phyloP scores from a whole-genome alignment of 2,888 invertebrate species.

The Arctia plantaginis region DNA sequence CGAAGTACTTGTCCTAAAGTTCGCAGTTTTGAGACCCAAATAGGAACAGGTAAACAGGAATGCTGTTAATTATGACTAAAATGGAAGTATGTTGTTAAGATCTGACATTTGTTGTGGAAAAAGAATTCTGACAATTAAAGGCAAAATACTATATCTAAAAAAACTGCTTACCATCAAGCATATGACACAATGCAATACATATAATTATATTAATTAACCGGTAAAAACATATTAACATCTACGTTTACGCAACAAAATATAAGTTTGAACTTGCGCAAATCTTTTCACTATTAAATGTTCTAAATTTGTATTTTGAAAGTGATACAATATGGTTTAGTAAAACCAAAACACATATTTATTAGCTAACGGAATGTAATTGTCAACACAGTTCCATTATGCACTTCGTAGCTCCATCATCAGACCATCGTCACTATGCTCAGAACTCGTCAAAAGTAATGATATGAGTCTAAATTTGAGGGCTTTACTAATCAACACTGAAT shows the following conservation, averaged over 20 bases:
- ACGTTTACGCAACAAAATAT: background rate
- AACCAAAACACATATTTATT: background rate
- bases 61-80: too few species aligned
- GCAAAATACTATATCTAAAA: too few species aligned
- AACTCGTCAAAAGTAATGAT: background rate
- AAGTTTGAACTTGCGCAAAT: background rate
- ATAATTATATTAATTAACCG: background rate
- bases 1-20: background rate
- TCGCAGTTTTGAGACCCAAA: background rate
- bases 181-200: background rate
- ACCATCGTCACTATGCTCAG: background rate
- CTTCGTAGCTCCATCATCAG: too few species aligned
- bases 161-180: background rate
- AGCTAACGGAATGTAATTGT: background rate
- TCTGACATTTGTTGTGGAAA: too few species aligned
- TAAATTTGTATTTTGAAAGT: background rate
- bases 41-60: too few species aligned
- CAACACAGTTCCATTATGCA: background rate
- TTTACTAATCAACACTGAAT: background rate
- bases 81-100: too few species aligned
- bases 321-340: background rate
- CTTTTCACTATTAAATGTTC: background rate
- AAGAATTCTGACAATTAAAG: too few species aligned
- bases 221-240: background rate
- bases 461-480: background rate